Percentiles rank a stretch among this genome's conserved stretches.
These are phyloP conservation scores for Dione juno DNA, from an alignment of 2,888 invertebrate species.

Conservation along the genomic window DNA sequence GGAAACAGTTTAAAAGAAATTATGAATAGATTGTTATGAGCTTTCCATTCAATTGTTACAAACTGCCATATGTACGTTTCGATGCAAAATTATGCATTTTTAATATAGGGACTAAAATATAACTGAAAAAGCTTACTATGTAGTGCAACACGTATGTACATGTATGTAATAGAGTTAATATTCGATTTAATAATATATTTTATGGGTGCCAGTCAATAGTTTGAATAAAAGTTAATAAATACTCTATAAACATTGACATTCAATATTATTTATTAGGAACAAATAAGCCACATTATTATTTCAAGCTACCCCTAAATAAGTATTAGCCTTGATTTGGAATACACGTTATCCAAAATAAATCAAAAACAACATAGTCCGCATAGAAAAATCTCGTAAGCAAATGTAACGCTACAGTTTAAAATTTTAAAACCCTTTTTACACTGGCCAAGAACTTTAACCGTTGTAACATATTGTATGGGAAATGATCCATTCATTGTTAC, in stretches of 20 bases:
- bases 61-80: not conserved
- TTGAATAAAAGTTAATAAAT: not conserved
- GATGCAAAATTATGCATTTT: too few species aligned
- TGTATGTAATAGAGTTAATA: too few species aligned
- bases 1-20: constrained; percentile 49
- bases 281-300: constrained; percentile 29
- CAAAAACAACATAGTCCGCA: constrained; percentile 56
- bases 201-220: not conserved
- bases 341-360: constrained; percentile 69
- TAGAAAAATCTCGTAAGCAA: constrained; percentile 41
- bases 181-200: too few species aligned
- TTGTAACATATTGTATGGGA: constrained; percentile 79
- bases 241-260: not conserved
- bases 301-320: constrained; percentile 26
- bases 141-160: too few species aligned
- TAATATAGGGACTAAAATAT: too few species aligned
- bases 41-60: constrained; percentile 16
- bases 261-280: constrained; percentile 23
- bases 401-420: constrained; percentile 46
- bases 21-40: constrained; percentile 9
- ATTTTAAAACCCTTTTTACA: constrained; percentile 59
- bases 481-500: constrained; percentile 81
- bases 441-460: constrained; percentile 63
- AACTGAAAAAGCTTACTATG: too few species aligned
- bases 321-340: constrained; percentile 36